A percentile compares a stretch with the other conserved stretches of the same genome.
These are phyloP conservation scores for Macrosoma leucophasiata DNA, from an alignment of 2,888 invertebrate genomes.

Conservation along the genomic window DNA sequence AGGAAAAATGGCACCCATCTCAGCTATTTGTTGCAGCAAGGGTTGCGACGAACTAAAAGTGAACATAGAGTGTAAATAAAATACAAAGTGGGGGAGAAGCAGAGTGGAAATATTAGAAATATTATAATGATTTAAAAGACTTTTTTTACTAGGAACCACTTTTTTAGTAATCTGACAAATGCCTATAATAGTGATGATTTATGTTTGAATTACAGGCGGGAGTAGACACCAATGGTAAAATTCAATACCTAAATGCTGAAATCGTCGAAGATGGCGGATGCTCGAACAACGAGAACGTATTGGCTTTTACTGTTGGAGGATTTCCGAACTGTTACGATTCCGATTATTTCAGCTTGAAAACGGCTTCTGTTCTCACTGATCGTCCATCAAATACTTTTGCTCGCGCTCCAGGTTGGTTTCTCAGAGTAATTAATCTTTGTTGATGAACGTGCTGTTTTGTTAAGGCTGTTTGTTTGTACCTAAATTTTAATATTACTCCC, in stretches of 20 bases:
- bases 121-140: too few relatives aligned
- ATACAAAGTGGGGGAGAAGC: too few relatives aligned
- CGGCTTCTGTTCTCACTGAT: constrained; percentile 75
- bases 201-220: constrained; percentile 73
- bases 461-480: too few relatives aligned
- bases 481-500: too few relatives aligned
- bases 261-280: constrained; percentile 69
- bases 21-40: too few relatives aligned
- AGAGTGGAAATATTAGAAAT: too few relatives aligned
- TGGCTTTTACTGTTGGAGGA: constrained; percentile 41
- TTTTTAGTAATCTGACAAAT: too few relatives aligned
- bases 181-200: too few relatives aligned
- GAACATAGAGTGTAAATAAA: too few relatives aligned
- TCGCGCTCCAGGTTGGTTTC: constrained; percentile 78
- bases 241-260: constrained; percentile 76
- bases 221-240: constrained; percentile 78
- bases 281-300: constrained; percentile 64
- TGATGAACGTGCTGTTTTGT: background rate
- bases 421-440: background rate
- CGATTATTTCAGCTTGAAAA: constrained; percentile 66
- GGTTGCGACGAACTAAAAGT: too few relatives aligned
- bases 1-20: too few relatives aligned
- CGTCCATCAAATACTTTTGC: constrained; percentile 80
- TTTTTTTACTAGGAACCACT: too few relatives aligned
- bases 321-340: constrained; percentile 74